These are phyloP conservation scores for Brenthis hecate DNA, from an alignment of 2,888 invertebrate genomes.

Conservation along the genomic window DNA sequence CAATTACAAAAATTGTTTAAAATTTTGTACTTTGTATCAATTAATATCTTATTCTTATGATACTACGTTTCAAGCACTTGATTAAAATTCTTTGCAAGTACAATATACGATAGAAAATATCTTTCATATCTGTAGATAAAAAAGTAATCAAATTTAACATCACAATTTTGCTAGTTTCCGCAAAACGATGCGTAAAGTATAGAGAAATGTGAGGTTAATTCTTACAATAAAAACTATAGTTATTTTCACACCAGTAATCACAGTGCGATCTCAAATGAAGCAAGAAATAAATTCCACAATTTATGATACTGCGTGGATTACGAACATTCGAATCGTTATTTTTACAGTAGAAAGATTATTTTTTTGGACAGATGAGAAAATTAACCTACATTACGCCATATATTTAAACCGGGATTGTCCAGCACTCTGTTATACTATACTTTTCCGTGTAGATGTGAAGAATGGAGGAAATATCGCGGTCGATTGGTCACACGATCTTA, in stretches of 20 bases:
- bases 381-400: background rate
- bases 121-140: conserved; percentile 10
- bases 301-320: conserved; percentile 19
- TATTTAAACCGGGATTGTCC: background rate
- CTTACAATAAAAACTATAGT: conserved; percentile 12
- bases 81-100: background rate
- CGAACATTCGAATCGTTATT: conserved; percentile 3
- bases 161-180: conserved; percentile 4
- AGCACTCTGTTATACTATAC: conserved; percentile 10
- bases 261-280: conserved; percentile 31
- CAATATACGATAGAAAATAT: conserved; percentile 9
- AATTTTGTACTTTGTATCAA: background rate
- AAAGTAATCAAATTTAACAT: conserved; percentile 2
- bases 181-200: conserved; percentile 4
- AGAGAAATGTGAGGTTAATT: conserved; percentile 12
- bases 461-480: conserved; percentile 40
- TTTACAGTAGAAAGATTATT: background rate
- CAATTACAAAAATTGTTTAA: background rate
- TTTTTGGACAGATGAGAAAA: background rate
- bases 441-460: conserved; percentile 24
- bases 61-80: too few species aligned
- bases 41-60: background rate
- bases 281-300: conserved; percentile 31
- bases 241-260: conserved; percentile 20
- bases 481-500: conserved; percentile 41